These are phyloP conservation scores for Machimus atricapillus DNA, from an alignment of 2,888 invertebrate species.

Conservation along the genomic window DNA sequence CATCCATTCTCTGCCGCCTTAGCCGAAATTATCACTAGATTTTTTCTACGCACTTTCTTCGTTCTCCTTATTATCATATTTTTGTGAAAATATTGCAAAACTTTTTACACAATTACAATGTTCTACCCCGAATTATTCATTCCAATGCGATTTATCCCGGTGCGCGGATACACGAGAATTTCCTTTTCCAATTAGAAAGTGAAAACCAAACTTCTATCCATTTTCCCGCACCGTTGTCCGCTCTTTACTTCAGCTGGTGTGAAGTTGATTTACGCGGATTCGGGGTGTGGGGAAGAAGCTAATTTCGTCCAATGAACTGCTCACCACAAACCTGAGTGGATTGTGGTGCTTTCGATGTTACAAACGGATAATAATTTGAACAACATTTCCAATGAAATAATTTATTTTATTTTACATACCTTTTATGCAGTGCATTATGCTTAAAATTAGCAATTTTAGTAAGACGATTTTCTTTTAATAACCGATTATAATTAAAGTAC, in stretches of 20 bases:
- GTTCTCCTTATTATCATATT: slow-evolving; percentile 51
- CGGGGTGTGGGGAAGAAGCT: not conserved
- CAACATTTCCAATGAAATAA: not conserved
- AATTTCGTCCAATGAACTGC: not conserved
- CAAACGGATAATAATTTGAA: not conserved
- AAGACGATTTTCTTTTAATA: not conserved
- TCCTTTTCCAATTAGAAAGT: slow-evolving; percentile 19
- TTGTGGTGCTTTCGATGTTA: not conserved
- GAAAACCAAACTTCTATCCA: slow-evolving; percentile 33
- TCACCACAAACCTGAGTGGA: not conserved
- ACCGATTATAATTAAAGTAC: not conserved
- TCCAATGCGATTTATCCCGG: not conserved
- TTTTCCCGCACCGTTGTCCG: slow-evolving; percentile 21
- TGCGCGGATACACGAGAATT: slow-evolving; percentile 10
- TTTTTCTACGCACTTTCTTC: slow-evolving; percentile 52
- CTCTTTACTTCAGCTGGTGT: slow-evolving; percentile 22
- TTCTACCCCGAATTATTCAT: slow-evolving; percentile 14
- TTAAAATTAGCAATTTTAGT: not conserved
- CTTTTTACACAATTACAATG: slow-evolving; percentile 23
- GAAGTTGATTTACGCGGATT: not conserved
- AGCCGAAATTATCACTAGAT: slow-evolving; percentile 50
- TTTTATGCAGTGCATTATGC: not conserved
- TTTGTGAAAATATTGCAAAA: slow-evolving; percentile 43
- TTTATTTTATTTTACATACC: not conserved
- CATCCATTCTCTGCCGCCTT: slow-evolving; percentile 51